These are phyloP conservation scores for Sarcophilus harrisii DNA, from an alignment of 2,797 vertebrate genomes.

Conservation along the genomic window DNA sequence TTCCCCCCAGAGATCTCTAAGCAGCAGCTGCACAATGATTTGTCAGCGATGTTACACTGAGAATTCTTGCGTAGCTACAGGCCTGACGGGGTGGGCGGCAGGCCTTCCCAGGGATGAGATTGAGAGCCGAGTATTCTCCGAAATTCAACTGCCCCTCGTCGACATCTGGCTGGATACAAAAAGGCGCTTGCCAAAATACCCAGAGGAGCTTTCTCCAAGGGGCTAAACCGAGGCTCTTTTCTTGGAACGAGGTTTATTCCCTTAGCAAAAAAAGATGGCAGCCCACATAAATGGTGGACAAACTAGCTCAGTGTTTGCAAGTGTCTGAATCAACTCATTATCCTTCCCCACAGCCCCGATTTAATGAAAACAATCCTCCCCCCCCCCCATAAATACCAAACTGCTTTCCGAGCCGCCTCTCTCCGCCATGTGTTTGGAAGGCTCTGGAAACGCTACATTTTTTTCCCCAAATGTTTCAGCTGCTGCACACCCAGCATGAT, in stretches of 20 bases:
- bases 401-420: slow-evolving; percentile 28
- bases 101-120: neutral
- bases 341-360: slow-evolving; percentile 3
- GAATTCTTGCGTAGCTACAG: neutral
- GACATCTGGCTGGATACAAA: neutral
- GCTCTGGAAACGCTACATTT: slow-evolving; percentile 58
- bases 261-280: neutral
- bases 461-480: slow-evolving; percentile 64
- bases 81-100: neutral
- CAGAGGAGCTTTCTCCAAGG: neutral
- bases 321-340: neutral
- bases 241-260: slow-evolving; percentile 3
- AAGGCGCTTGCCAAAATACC: neutral
- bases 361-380: slow-evolving; percentile 14
- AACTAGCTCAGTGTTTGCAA: slow-evolving; percentile 20
- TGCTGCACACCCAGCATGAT: slow-evolving; percentile 60
- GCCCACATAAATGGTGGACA: slow-evolving; percentile 29
- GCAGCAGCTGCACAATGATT: neutral
- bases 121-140: neutral
- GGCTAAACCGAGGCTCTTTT: neutral
- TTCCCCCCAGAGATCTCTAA: neutral
- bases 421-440: slow-evolving; percentile 17
- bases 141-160: neutral
- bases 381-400: slow-evolving; percentile 38
- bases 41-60: neutral